Evolutionary conservation across 2,797 vertebrate genomes (phyloP), one percentile per base, ranked within the genome.

Genomic region (Enteromius trimaculatus): DNA sequence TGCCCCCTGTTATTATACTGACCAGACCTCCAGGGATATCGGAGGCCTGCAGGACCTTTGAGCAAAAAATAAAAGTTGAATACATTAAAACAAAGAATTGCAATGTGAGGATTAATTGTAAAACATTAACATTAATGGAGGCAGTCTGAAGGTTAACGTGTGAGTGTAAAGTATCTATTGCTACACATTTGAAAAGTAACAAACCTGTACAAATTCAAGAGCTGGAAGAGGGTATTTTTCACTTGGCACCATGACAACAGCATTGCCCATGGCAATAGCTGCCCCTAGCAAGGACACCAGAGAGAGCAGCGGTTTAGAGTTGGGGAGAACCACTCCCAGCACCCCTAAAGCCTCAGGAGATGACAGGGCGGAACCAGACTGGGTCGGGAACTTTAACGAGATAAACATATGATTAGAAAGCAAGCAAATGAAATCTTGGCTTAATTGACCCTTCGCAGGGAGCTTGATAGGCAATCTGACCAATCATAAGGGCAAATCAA

Each of bases 311-410:
- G 96, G 95, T 70, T 71, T 88, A 16, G 92, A 83, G 1, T 97
- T 93, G 0, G 96, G 96, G 37, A 97, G 96, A 71, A 96, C 86
- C 0, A 96, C 84, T 0, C 95, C 97, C 29, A 98, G 39, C 2
- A 98, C 94, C 1, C 97, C 97, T 6, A 97, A 84, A 0, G 96
- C 95, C 85, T 97, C 96, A 21, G 94, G 94, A 23, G 95, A n/a
- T 55, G 92, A 93, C 42, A 97, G 86, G n/a, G 96, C 96, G 0
- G 92, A 93, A 69, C 97, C 97, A 0, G 93, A 94, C 83, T 95
- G 92, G n/a, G 94, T 94, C 80, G 79, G 91, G 1, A 91, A 87
- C 94, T 88, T 69, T 62, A 16, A 37, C 66, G 10, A 83, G 51
- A 79, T n/a, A 1, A 3, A 70, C 31, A 81, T 0, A 39, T 51